Conservation (phyloP, 2,888 invertebrate genomes). For the Rhamnusium bicolor region DNA sequence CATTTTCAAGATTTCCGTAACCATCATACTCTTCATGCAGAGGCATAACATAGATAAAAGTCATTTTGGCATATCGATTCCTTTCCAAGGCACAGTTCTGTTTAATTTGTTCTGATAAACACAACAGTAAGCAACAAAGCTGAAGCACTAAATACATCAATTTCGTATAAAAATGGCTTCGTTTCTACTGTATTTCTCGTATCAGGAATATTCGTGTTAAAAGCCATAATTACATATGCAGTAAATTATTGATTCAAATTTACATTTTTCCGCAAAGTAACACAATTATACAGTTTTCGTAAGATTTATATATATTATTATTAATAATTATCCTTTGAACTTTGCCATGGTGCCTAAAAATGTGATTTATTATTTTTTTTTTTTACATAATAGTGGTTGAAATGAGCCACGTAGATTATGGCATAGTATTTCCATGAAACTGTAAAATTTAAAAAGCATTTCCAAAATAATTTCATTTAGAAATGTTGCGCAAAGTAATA, state of each 20-base stretch:
- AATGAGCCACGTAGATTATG: not conserved
- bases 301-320: constrained; percentile 15
- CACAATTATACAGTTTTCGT: constrained; percentile 17
- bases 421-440: no score
- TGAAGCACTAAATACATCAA: not conserved
- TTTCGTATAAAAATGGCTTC: not conserved
- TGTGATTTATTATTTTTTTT: no score
- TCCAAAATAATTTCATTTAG: no score
- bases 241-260: constrained; percentile 34
- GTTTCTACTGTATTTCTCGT: not conserved
- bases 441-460: no score
- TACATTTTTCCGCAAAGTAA: constrained; percentile 40
- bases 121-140: not conserved
- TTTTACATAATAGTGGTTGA: not conserved
- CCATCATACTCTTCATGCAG: constrained; percentile 67
- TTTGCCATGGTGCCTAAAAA: not conserved
- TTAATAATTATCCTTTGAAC: not conserved
- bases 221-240: constrained; percentile 37
- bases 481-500: no score
- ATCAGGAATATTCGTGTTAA: constrained; percentile 34
- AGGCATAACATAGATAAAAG: constrained; percentile 70
- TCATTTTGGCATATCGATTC: constrained; percentile 62
- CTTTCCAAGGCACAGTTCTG: constrained; percentile 5
- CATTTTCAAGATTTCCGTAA: constrained; percentile 67
- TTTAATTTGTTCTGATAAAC: not conserved